phyloP scores from a whole-genome alignment of 2,797 vertebrate species.

The Silurus lanzhouensis region DNA sequence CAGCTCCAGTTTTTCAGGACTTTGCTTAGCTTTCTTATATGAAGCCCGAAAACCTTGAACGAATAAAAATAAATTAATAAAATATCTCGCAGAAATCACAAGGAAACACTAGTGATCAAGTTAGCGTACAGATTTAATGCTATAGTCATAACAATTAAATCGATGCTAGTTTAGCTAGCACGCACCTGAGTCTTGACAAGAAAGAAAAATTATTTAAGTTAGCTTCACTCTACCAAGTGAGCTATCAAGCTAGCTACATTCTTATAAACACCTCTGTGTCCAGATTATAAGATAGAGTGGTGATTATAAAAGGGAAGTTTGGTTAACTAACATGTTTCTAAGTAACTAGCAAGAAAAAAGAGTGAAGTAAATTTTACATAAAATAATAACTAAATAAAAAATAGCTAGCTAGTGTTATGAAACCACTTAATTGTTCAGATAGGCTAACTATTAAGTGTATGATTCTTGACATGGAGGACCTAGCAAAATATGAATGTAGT shows the following conservation, averaged over 20 bases:
- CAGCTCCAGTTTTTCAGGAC: conserved; percentile 41
- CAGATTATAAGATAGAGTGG: too few relatives aligned
- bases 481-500: background rate
- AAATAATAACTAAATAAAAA: background rate
- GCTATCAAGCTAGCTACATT: too few relatives aligned
- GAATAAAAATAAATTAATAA: background rate
- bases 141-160: background rate
- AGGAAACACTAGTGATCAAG: background rate
- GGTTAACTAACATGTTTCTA: background rate
- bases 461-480: background rate
- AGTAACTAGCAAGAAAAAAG: conserved; percentile 32
- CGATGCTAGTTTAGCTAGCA: too few relatives aligned
- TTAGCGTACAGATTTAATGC: background rate
- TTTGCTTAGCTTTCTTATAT: conserved; percentile 64
- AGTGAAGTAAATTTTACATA: conserved; percentile 43
- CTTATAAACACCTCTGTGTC: too few relatives aligned
- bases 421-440: too few relatives aligned
- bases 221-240: too few relatives aligned
- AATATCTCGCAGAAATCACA: conserved; percentile 22
- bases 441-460: too few relatives aligned
- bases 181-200: too few relatives aligned
- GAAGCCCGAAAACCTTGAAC: conserved; percentile 58
- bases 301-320: background rate
- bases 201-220: too few relatives aligned
- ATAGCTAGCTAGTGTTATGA: too few relatives aligned